phyloP scores from a whole-genome alignment of 2,888 invertebrate genomes.

The Melipona beecheii region DNA sequence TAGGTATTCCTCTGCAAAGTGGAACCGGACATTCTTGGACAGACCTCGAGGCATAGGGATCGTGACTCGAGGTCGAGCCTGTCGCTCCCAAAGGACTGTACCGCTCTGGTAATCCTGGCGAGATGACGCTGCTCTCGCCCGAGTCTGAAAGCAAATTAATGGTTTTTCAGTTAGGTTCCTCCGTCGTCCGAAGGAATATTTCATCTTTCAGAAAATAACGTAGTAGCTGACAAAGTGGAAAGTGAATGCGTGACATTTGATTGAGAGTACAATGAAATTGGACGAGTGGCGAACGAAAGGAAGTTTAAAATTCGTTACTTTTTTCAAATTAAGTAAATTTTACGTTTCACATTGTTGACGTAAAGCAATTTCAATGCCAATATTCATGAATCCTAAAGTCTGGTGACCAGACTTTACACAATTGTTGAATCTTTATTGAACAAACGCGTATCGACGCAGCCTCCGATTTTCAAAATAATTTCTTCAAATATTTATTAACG shows the following conservation, averaged over 20 bases:
- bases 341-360: neutral
- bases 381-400: slow-evolving; percentile 56
- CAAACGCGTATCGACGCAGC: slow-evolving; percentile 10
- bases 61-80: slow-evolving; percentile 80
- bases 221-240: neutral
- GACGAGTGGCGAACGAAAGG: no score
- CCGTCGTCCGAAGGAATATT: neutral
- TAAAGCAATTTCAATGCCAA: neutral
- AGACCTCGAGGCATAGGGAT: slow-evolving; percentile 80
- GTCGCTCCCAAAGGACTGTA: slow-evolving; percentile 82
- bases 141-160: slow-evolving; percentile 76
- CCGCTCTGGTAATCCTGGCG: slow-evolving; percentile 82
- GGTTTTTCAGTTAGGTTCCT: slow-evolving; percentile 17
- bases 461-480: neutral
- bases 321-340: no score
- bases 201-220: neutral
- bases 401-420: slow-evolving; percentile 72
- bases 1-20: slow-evolving; percentile 80
- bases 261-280: no score
- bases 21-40: slow-evolving; percentile 82
- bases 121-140: slow-evolving; percentile 82
- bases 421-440: slow-evolving; percentile 61
- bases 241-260: no score
- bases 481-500: neutral
- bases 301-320: no score